Evolutionary conservation across 2,888 invertebrate species (phyloP), one percentile per base, ranked within the genome.

Genomic region (Pseudolycoriella hygida): DNA sequence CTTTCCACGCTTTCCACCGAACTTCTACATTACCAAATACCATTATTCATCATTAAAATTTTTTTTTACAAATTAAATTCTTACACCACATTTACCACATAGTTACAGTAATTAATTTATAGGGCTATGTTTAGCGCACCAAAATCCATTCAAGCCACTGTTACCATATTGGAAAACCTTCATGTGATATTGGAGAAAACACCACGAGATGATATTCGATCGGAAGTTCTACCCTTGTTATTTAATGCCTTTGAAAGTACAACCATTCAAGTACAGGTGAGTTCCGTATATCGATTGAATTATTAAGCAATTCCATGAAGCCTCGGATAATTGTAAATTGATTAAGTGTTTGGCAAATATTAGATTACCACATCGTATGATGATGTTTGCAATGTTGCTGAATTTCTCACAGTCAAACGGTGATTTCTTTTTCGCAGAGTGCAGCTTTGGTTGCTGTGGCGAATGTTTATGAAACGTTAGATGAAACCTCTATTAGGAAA

Each of bases 151-250:
- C 82, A 86, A 64, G 88, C 90, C 11, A 82, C 86, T 1, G 88
- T 90, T 5, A 85, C 83, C 42, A 71, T 94, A 47, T 67, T 94
- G 56, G 92, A 93, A 66, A 88, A 89, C 62, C 68, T 94, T 54
- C 89, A 93, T 64, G 68, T 86, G 50, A 80, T 94, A 50, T 70
- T 94, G 60, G 80, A 81, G 58, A 94, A 93, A 67, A 86, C 89
- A 48, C 77, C 82, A 12, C 68, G 75, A 40, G 82, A 83, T 40
- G 86, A 88, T 52, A 73, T 85, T 34, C 76, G 81, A 53, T 71
- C 73, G 2, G 89, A 92, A 58, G 77, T 94, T 43, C 68, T 94
- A 54, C 89, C 90, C 3, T 74, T 92, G 68, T 68, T 94, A 43
- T 90, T 83, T 67, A 77, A 73, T 53, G 81, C 89, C 18, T 79